Conservation (phyloP, 2,113 vertebrate genomes). For the Casuarius casuarius region DNA sequence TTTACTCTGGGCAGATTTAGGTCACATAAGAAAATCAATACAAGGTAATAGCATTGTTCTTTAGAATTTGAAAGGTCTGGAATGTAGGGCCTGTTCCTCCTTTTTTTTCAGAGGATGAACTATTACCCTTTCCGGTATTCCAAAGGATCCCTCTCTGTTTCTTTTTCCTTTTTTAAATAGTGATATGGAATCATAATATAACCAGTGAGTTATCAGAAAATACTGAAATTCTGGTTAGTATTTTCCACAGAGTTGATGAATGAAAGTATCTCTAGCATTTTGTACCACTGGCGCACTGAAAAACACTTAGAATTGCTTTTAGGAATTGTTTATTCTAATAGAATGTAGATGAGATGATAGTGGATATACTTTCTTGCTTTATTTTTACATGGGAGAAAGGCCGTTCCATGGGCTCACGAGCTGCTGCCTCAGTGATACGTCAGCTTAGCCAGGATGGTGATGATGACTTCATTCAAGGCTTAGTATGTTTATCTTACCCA, state of each 20-base stretch:
- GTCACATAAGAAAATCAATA: not conserved
- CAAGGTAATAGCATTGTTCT: not conserved
- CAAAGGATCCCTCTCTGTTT: not conserved
- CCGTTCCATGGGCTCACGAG: constrained; percentile 92
- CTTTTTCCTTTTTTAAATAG: not conserved
- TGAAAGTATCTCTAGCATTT: not conserved
- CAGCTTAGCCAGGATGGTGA: constrained; percentile 69
- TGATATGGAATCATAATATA: not conserved
- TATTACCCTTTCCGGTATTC: not conserved
- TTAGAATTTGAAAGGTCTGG: not conserved
- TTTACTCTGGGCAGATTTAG: not conserved
- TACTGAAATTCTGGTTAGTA: not conserved
- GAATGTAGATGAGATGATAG: not conserved
- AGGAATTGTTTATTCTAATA: not conserved
- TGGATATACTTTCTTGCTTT: not conserved
- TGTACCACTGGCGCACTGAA: not conserved
- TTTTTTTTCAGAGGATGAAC: not conserved
- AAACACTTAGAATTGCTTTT: not conserved
- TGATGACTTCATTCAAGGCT: constrained; percentile 80
- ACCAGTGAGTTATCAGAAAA: not conserved
- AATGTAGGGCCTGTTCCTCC: not conserved
- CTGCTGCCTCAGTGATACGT: constrained; percentile 81
- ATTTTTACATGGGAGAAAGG: constrained; percentile 73
- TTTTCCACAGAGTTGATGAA: not conserved
- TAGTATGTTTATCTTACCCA: constrained; percentile 92